Conservation (phyloP, 2,797 vertebrate species). For the Neoniphon sammara region DNA sequence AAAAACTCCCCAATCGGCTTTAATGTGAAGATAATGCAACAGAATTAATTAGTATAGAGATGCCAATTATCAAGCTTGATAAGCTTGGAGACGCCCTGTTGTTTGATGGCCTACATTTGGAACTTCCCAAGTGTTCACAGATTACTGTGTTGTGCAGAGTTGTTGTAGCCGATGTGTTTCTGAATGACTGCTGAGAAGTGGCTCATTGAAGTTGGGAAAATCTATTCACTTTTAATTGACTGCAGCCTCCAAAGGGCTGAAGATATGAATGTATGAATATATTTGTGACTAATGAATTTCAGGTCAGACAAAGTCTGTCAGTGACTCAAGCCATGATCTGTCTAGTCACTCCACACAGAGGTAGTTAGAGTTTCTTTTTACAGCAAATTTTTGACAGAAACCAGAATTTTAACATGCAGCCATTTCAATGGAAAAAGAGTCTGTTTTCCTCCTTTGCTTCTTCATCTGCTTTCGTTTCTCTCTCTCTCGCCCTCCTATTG, state of each 20-base stretch:
- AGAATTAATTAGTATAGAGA: slow-evolving; percentile 61
- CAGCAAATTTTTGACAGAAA: slow-evolving; percentile 54
- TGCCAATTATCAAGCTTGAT: slow-evolving; percentile 52
- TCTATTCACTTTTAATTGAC: slow-evolving; percentile 46
- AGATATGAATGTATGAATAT: slow-evolving; percentile 32
- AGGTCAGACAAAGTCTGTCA: slow-evolving; percentile 24
- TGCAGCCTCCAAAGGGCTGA: slow-evolving; percentile 6
- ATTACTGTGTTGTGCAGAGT: slow-evolving; percentile 39
- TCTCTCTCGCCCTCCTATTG: slow-evolving; percentile 52
- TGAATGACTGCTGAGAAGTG: slow-evolving; percentile 5
- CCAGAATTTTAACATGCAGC: slow-evolving; percentile 65
- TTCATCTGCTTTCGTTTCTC: too few relatives aligned
- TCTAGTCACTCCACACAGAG: slow-evolving; percentile 40
- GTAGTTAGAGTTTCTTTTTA: slow-evolving; percentile 51
- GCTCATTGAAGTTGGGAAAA: slow-evolving; percentile 21
- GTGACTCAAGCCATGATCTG: slow-evolving; percentile 35
- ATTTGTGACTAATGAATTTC: slow-evolving; percentile 49
- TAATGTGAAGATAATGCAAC: slow-evolving; percentile 59
- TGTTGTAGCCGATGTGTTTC: slow-evolving; percentile 10
- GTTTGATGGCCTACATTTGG: slow-evolving; percentile 57
- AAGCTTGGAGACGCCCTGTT: slow-evolving; percentile 38
- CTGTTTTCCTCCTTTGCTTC: slow-evolving; percentile 16
- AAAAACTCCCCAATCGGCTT: slow-evolving; percentile 50
- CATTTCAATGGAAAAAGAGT: slow-evolving; percentile 68
- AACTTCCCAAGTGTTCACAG: slow-evolving; percentile 57